Percentiles rank a stretch among this genome's conserved stretches.
Evolutionary conservation across 2,888 invertebrate species (phyloP).

Genomic region (Drosophila mimica): DNA sequence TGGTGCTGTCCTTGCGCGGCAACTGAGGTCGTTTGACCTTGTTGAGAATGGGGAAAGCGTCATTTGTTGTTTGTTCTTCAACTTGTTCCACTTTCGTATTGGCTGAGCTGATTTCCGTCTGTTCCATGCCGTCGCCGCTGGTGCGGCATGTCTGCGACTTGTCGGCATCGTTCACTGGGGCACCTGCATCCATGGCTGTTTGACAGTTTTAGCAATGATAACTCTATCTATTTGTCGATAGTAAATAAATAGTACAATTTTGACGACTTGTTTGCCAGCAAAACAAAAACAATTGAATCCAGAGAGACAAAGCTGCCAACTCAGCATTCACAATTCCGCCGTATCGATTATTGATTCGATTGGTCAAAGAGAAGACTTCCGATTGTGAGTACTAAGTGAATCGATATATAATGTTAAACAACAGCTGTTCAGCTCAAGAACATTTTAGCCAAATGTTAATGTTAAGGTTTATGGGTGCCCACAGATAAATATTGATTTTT

Average conservation of each 20-base stretch:
- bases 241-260: conserved; percentile 18
- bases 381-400: background rate
- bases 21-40: conserved; percentile 57
- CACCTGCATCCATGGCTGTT: conserved; percentile 47
- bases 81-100: conserved; percentile 67
- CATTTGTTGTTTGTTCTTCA: conserved; percentile 7
- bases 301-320: conserved; percentile 32
- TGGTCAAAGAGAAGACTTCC: background rate
- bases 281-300: conserved; percentile 62
- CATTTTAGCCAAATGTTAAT: background rate
- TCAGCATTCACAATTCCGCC: conserved; percentile 16
- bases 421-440: conserved; percentile 3
- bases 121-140: conserved; percentile 93
- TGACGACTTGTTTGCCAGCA: conserved; percentile 55
- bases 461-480: conserved; percentile 7
- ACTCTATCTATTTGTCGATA: background rate
- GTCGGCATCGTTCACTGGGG: conserved; percentile 11
- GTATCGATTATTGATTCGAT: background rate
- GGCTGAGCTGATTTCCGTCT: conserved; percentile 76
- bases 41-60: conserved; percentile 3
- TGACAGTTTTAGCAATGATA: conserved; percentile 10
- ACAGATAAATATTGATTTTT: conserved; percentile 11
- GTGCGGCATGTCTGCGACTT: conserved; percentile 85
- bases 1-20: conserved; percentile 70
- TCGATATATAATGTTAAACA: background rate